Evolutionary conservation across 2,113 vertebrate species (phyloP), one percentile per base, ranked within the genome.

Genomic region (Lanius collurio): DNA sequence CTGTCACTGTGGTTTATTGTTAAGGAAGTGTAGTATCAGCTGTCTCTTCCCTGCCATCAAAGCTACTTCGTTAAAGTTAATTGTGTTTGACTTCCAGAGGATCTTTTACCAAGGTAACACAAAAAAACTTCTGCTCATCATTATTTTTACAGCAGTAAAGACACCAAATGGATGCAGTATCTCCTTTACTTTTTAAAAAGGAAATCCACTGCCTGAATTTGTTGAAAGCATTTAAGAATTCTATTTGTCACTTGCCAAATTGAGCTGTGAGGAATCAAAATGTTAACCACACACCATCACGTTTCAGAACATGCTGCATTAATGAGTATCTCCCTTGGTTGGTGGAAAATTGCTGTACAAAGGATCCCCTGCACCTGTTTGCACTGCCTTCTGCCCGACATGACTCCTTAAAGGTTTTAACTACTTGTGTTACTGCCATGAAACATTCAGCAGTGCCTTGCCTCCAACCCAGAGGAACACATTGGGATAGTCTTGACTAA

Each of bases 1-100:
- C 96, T 98, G 98, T 98, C 98, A 98, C 77, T 33, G 65, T 97
- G 94, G 97, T 98, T 98, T 98, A 98, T 98, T 97, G 97, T 97
- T 93, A 95, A 97, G 98, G 98, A 98, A 98, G 96, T 97, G 92
- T 74, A 94, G 96, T 97, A 98, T 98, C 97, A 91, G 84, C 97
- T 98, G 96, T 96, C 98, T 95, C 93, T 97, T 94, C 97, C 97
- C 94, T 62, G 73, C 97, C 96, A 96, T 97, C 97, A 98, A 97
- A 98, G 96, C 95, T 83, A 94, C 96, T 98, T 97, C 74, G 12
- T 98, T 98, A 98, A 98, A 97, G 96, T 98, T 98, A 98, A 98
- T 97, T 95, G 97, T 76, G 96, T 98, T 98, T 98, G 96, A 98
- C 97, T 98, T 93, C 79, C 94, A 96, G 93, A 84, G 73, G 96